Base-by-base conservation (phyloP, 2,888 invertebrate genomes). In the Andrena dorsata region DNA sequence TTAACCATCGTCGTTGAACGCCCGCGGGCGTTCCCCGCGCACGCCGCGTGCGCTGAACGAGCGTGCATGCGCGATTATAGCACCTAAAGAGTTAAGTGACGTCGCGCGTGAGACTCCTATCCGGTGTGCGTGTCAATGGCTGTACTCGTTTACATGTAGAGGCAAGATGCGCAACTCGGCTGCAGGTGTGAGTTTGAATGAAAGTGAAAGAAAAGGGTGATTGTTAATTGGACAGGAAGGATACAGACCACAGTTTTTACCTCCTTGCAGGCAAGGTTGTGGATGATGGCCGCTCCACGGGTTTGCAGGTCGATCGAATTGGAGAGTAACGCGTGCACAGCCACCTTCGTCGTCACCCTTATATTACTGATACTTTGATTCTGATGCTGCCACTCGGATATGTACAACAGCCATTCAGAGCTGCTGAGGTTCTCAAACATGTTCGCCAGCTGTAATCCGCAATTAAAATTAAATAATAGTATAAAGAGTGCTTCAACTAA, bases 201-300 rank as follows among this genome's bases (percentile, higher is more conserved):
- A 60, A 69, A 82, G 66, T 75, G 7, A 71, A 35, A 72, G 20
- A 75, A 53, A 47, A 28, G 26, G 60, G 70, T 66, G 65, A 78
- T 32, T 69, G 85, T 85, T 86, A 86, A 85, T 85, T 28, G 78
- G 83, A 74, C 53, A 76, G 82, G 82, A 85, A 92, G 92, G 96
- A 96, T 97, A 97, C 98, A 95, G 96, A 98, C 98, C 97, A 98
- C 98, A 94, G 98, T 97, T 96, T 98, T 98, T 95, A 98, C 98
- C 97, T 98, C 98, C 97, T 98, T 98, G 95, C 97, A 97, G 94
- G 98, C 98, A 91, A 98, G 95, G 95, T 98, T 98, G 95, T 98
- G 97, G 90, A 98, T 96, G 86, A 98, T 97, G 89, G 98, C 98
- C 1, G 97, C 96, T 84, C 98, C 98, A 85, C 96, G 95, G 87